Conservation (phyloP, 2,888 invertebrate species). For the Andrena trimmerana region DNA sequence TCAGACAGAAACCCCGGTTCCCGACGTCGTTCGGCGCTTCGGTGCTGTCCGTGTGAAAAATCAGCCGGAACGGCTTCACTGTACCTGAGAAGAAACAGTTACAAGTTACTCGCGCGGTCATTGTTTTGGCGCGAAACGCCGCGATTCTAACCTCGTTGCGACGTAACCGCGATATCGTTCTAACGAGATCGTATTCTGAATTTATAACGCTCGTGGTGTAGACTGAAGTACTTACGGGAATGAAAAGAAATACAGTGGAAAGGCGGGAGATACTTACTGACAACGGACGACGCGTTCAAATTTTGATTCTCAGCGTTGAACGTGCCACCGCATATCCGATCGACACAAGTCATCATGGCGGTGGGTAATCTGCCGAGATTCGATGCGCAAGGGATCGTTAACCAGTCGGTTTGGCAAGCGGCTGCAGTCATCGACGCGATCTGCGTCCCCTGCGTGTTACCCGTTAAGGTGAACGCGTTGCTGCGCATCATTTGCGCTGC, state of each 20-base stretch:
- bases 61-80: constrained; percentile 92
- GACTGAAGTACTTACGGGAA: neutral
- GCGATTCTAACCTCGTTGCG: neutral
- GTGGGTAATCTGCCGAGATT: constrained; percentile 88
- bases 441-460: constrained; percentile 91
- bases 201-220: too few species aligned
- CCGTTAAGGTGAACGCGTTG: constrained; percentile 91
- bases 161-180: neutral
- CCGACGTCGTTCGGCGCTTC: constrained; percentile 92
- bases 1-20: constrained; percentile 93
- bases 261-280: constrained; percentile 87
- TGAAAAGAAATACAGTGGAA: neutral
- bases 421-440: constrained; percentile 89
- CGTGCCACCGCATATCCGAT: constrained; percentile 93
- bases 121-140: constrained; percentile 3
- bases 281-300: constrained; percentile 89
- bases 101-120: neutral
- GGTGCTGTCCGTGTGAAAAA: constrained; percentile 91
- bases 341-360: constrained; percentile 89
- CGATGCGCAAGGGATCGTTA: constrained; percentile 92
- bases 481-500: constrained; percentile 80
- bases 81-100: constrained; percentile 87
- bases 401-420: constrained; percentile 92
- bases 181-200: neutral
- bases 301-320: constrained; percentile 89